These are phyloP conservation scores for Chaenodraco wilsoni DNA, from an alignment of 2,797 vertebrate genomes.

Conservation along the genomic window DNA sequence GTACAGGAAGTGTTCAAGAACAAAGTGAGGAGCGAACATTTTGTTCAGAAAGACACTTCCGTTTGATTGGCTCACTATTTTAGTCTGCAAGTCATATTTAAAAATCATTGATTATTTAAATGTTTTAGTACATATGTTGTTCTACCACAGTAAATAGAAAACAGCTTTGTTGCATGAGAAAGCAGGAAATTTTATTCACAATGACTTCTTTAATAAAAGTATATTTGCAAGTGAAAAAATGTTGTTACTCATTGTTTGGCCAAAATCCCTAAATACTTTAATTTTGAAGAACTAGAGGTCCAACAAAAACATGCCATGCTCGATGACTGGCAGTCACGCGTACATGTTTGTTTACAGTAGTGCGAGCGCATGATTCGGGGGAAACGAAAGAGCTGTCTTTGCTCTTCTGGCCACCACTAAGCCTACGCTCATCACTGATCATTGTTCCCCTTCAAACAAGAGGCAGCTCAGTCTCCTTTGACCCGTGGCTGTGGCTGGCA, in stretches of 20 bases:
- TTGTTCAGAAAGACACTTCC: background rate
- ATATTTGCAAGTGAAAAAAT: background rate
- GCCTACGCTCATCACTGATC: conserved; percentile 52
- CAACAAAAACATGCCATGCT: conserved; percentile 36
- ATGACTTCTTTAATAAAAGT: background rate
- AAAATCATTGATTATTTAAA: background rate
- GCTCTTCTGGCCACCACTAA: conserved; percentile 72
- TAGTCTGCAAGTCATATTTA: background rate
- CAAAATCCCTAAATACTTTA: background rate
- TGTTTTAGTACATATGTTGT: background rate
- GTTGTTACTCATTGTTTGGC: background rate
- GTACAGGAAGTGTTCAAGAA: background rate
- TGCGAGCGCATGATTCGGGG: conserved; percentile 25
- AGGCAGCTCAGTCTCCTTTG: conserved; percentile 56
- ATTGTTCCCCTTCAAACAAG: conserved; percentile 69
- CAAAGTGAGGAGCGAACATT: background rate
- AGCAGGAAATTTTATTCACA: background rate
- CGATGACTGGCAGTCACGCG: conserved; percentile 24
- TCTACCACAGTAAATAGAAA: background rate
- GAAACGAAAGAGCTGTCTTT: conserved; percentile 69
- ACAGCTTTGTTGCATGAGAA: background rate
- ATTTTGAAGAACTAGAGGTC: conserved; percentile 9
- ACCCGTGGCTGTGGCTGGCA: conserved; percentile 33
- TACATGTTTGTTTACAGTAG: conserved; percentile 61
- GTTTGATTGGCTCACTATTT: background rate